phyloP scores from a whole-genome alignment of 35 echinoderm and acorn worm species.

The Diadema setosum region DNA sequence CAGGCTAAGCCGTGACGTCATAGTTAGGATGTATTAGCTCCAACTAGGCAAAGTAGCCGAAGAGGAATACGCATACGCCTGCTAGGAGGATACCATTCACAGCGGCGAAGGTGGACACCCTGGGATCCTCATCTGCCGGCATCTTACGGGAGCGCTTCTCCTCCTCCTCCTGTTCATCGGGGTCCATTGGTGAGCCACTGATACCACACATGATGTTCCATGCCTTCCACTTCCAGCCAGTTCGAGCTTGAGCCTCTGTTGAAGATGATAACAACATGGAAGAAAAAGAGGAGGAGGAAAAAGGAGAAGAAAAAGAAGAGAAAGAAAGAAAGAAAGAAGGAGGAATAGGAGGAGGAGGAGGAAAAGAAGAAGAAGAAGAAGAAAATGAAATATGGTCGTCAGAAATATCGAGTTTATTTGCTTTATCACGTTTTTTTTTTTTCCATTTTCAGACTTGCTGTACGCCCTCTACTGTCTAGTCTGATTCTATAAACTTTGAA shows the following conservation, averaged over 20 bases:
- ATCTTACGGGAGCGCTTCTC: background rate
- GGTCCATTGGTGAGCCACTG: background rate
- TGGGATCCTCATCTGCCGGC: background rate
- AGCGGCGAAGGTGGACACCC: background rate
- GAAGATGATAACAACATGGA: background rate
- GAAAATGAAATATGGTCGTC: background rate
- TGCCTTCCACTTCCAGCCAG: background rate
- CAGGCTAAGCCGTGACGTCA: too few relatives aligned
- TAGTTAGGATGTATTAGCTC: too few relatives aligned
- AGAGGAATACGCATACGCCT: background rate
- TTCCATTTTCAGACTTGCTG: too few relatives aligned
- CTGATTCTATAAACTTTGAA: too few relatives aligned
- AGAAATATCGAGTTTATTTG: too few relatives aligned
- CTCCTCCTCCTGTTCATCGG: background rate
- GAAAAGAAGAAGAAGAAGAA: background rate
- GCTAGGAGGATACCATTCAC: background rate
- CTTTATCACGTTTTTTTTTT: too few relatives aligned
- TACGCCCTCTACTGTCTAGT: too few relatives aligned
- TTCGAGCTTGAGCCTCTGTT: background rate
- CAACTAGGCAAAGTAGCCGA: background rate
- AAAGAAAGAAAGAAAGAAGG: background rate
- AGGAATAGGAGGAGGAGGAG: background rate
- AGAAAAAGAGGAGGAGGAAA: background rate
- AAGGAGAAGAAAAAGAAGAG: background rate
- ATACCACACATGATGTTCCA: conserved; percentile 10